A percentile compares a stretch with the other conserved stretches of the same genome.
Evolutionary conservation across 2,888 invertebrate species (phyloP).

Genomic region (Electrophaes corylata): DNA sequence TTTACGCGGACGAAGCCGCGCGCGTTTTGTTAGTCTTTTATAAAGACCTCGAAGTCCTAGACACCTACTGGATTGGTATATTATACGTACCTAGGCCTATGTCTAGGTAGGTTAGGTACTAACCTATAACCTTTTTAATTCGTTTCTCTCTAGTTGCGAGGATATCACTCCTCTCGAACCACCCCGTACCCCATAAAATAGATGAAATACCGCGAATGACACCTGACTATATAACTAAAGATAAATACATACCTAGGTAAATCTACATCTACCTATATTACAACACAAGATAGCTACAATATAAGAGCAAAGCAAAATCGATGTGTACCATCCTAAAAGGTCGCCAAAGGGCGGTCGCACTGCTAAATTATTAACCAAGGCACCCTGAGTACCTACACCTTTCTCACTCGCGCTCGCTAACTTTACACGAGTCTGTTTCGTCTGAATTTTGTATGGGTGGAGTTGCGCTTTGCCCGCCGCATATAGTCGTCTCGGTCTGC

Average conservation of each 20-base stretch:
- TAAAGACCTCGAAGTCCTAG: no score
- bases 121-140: no score
- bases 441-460: constrained; percentile 54
- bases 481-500: constrained; percentile 61
- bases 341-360: constrained; percentile 71
- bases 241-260: not conserved
- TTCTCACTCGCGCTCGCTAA: constrained; percentile 48
- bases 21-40: no score
- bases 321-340: constrained; percentile 45
- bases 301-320: constrained; percentile 48
- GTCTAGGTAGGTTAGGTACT: no score
- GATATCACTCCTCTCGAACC: not conserved
- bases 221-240: no score
- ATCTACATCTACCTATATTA: not conserved
- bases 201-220: constrained; percentile 16
- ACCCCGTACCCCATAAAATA: constrained; percentile 3
- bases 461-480: constrained; percentile 81
- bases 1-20: no score
- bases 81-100: no score
- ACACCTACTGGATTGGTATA: no score
- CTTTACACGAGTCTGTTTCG: constrained; percentile 47
- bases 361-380: constrained; percentile 78
- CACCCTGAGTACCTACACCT: constrained; percentile 68
- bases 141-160: not conserved
- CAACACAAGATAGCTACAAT: constrained; percentile 15